Evolutionary conservation across 2,888 invertebrate genomes (phyloP), one percentile per base, ranked within the genome.

Genomic region (Physocephala rufipes): DNA sequence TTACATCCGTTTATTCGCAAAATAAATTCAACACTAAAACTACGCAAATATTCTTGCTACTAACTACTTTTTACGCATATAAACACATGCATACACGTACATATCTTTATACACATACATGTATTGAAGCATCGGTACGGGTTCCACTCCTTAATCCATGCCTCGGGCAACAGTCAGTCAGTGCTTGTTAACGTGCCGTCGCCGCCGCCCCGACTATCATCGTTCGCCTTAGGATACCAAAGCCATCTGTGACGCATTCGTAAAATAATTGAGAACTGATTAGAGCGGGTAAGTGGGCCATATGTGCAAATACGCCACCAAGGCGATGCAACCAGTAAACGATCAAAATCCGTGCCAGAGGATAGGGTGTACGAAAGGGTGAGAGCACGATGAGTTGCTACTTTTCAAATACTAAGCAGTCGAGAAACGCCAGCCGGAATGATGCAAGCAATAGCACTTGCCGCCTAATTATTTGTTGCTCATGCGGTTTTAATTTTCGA

Each of bases 281-380:
- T 76, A 74, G 74, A n/a, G 74, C 66, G 55, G 73, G 74, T 74
- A 74, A 76, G 74, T 72, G 71, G 63, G 74, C 71, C 76, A 76
- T 76, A 76, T 76, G 76, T 76, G 74, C 76, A 67, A 74, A 76
- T 74, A 72, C 58, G 16, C 26, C 26, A 45, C 16, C n/a, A 21
- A 19, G 19, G 28, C 28, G 36, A 26, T 45, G 51, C 62, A 13
- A 16, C 15, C 19, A 26, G 61, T 16, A 16, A 28, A 43, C 59
- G 30, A 15, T 3, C 61, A n/a, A n/a, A n/a, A n/a, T n/a, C n/a
- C n/a, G n/a, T n/a, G n/a, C n/a, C n/a, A n/a, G n/a, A n/a, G n/a
- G n/a, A n/a, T n/a, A n/a, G n/a, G n/a, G n/a, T n/a, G n/a, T n/a
- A n/a, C n/a, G n/a, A n/a, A n/a, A n/a, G n/a, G n/a, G n/a, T n/a